Conservation (phyloP, 2,888 invertebrate genomes). For the Pachliopta kotzebuea region DNA sequence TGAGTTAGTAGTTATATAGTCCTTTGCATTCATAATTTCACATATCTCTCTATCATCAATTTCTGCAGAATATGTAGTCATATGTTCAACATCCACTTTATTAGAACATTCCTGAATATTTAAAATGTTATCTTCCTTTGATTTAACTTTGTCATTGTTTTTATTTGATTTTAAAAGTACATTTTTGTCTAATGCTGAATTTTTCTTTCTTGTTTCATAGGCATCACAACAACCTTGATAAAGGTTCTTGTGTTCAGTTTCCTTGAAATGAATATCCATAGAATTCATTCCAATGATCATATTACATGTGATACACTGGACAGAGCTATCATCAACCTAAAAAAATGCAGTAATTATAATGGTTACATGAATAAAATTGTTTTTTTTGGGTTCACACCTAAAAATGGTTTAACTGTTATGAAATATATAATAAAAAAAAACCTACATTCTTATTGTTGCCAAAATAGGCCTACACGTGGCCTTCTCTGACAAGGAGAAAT, state of each 20-base stretch:
- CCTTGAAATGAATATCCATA: slow-evolving; percentile 36
- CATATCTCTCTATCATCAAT: slow-evolving; percentile 29
- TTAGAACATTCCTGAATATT: not conserved
- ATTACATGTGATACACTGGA: slow-evolving; percentile 54
- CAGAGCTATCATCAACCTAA: slow-evolving; percentile 48
- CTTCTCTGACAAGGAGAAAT: no score
- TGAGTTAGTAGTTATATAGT: slow-evolving; percentile 35
- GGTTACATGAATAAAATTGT: not conserved
- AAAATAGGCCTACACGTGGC: no score
- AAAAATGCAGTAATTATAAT: slow-evolving; percentile 26
- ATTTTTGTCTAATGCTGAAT: not conserved
- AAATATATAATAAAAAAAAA: no score
- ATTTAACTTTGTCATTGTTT: not conserved
- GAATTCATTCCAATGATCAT: slow-evolving; percentile 33
- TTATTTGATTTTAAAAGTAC: not conserved
- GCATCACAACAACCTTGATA: slow-evolving; percentile 32
- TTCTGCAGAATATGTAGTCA: not conserved
- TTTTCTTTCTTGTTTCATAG: not conserved
- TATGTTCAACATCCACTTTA: not conserved
- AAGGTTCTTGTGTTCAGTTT: slow-evolving; percentile 35
- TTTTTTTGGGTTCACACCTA: no score
- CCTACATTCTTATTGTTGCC: no score
- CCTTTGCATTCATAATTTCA: slow-evolving; percentile 32
- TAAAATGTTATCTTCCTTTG: not conserved
- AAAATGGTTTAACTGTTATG: no score